Base-by-base conservation (phyloP, 2,113 vertebrate species). In the Anas platyrhynchos region DNA sequence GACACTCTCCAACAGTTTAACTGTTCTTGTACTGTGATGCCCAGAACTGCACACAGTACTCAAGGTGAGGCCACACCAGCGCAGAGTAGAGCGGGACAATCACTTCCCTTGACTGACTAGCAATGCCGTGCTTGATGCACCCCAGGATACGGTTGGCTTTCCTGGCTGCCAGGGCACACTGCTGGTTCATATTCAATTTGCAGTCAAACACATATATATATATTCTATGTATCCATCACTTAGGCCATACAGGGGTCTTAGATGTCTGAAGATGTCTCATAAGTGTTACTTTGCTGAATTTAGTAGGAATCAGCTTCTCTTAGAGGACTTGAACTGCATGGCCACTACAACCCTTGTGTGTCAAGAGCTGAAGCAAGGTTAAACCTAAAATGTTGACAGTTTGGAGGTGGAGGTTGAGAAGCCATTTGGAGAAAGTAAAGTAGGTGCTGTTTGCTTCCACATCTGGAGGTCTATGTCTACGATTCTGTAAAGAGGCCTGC, bases 181-280 rank as follows among this genome's bases (percentile, higher is more conserved):
- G 41, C 41, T 41, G 41, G 41, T 9, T 41, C 41, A 41, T 41
- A 41, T 41, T 41, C 41, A 41, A 41, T 41, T 41, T 11, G 41
- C 41, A 41, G 41, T 41, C 41, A 41, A 41, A 11, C 41, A 41
- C 41, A 13, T 43, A 15, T 11, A 84, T 11, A 84, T 17, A 38
- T n/a, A 6, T 46, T 34, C 27, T 36, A 2, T 0, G 0, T 27
- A 7, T 48, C 18, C 15, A 44, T n/a, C 13, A 65, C 17, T 59
- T 15, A 23, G 48, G 34, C 36, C 36, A 3, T 36, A 36, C 5
- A 31, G 29, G 29, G 18, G 16, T 62, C 68, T 77, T 48, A 38
- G 46, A 11, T 11, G 8, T 32, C 55, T 74, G 71, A 23, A 61
- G 34, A 27, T 22, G 7, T 6, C 56, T 54, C 76, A 52, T 48